Conservation (phyloP, 2,113 vertebrate genomes). For the Dromaius novaehollandiae region DNA sequence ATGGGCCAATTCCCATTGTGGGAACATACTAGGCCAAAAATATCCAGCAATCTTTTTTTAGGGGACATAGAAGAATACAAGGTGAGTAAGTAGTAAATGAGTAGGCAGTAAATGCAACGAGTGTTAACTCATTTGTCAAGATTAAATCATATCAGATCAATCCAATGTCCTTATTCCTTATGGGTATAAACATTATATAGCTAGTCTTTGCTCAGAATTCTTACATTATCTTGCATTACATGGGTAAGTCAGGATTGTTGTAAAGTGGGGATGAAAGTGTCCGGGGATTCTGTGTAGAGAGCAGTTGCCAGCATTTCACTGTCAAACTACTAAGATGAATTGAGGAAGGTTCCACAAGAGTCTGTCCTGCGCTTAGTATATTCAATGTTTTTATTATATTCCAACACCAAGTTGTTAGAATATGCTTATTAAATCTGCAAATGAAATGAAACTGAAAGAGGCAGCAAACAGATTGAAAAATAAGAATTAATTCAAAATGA, state of each 20-base stretch:
- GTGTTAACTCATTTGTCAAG: constrained; percentile 51
- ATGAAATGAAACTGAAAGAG: constrained; percentile 20
- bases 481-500: constrained; percentile 41
- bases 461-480: constrained; percentile 17
- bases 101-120: constrained; percentile 23
- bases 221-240: background rate
- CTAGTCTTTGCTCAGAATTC: constrained; percentile 14
- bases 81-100: constrained; percentile 23
- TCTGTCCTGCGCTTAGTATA: background rate
- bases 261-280: background rate
- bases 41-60: background rate
- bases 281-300: background rate
- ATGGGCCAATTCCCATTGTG: background rate
- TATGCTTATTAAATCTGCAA: constrained; percentile 22
- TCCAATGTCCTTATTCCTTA: constrained; percentile 10
- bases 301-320: background rate
- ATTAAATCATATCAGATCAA: constrained; percentile 47
- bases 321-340: constrained; percentile 4
- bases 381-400: background rate
- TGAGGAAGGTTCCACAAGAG: background rate
- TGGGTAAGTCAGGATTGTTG: background rate
- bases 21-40: background rate
- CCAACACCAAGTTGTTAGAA: background rate
- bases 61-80: background rate
- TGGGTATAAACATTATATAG: background rate